phyloP scores from a whole-genome alignment of 2,888 invertebrate genomes.

The Ferrisia virgata region DNA sequence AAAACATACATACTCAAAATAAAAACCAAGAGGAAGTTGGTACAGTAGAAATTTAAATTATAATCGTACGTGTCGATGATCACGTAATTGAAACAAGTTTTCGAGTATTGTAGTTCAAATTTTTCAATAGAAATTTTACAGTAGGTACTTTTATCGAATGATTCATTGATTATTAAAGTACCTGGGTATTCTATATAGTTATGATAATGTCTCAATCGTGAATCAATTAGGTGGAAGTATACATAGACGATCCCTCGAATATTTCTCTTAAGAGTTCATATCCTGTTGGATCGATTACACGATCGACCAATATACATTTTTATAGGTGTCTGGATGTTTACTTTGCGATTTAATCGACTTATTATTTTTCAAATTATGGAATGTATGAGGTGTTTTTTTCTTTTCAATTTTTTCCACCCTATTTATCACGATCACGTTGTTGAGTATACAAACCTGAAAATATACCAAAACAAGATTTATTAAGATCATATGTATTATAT shows the following conservation, averaged over 20 bases:
- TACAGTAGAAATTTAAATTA: not conserved
- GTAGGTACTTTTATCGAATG: not conserved
- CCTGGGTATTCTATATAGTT: not conserved
- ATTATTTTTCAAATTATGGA: too few relatives aligned
- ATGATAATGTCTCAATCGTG: not conserved
- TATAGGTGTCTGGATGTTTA: too few relatives aligned
- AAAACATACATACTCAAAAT: too few relatives aligned
- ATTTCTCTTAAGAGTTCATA: not conserved
- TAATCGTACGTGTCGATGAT: constrained; percentile 13
- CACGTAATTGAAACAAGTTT: not conserved
- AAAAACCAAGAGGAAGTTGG: not conserved
- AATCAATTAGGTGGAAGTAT: not conserved
- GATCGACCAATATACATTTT: not conserved
- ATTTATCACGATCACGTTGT: too few relatives aligned
- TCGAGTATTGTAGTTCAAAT: not conserved
- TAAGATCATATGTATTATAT: too few relatives aligned
- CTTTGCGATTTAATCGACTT: too few relatives aligned
- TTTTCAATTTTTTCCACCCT: too few relatives aligned
- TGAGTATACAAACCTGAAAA: too few relatives aligned
- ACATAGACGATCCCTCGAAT: not conserved
- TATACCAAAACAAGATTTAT: too few relatives aligned
- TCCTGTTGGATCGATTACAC: not conserved
- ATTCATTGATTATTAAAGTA: not conserved
- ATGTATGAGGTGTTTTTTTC: too few relatives aligned
- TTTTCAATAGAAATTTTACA: not conserved